Percentiles rank a stretch among this genome's conserved stretches.
Conservation (phyloP, 2,888 invertebrate genomes). For the Amblyjoppa proteus region DNA sequence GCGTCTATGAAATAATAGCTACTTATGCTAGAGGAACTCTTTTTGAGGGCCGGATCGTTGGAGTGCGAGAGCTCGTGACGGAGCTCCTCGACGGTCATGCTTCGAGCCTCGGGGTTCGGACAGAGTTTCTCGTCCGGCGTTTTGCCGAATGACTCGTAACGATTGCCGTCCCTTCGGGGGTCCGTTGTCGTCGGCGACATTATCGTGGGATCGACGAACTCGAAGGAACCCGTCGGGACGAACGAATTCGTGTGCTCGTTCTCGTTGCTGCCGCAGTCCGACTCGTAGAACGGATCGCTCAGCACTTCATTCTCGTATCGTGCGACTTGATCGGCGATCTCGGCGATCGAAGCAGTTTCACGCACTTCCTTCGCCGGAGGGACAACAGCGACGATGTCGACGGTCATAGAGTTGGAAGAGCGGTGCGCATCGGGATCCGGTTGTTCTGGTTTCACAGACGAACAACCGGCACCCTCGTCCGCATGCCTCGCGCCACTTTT, state of each 20-base stretch:
- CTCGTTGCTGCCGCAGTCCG: conserved; percentile 75
- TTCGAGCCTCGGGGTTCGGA: conserved; percentile 60
- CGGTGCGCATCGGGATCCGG: background rate
- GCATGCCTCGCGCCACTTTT: conserved; percentile 52
- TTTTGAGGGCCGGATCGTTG: conserved; percentile 68
- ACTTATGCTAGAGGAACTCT: conserved; percentile 81
- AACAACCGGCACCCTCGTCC: conserved; percentile 44
- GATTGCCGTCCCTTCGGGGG: conserved; percentile 50
- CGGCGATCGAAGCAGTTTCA: conserved; percentile 52
- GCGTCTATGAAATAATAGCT: conserved; percentile 92
- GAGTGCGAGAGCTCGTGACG: conserved; percentile 67
- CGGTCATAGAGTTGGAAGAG: background rate
- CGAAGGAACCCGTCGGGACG: conserved; percentile 77
- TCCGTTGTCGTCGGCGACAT: conserved; percentile 54
- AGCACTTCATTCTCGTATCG: conserved; percentile 80
- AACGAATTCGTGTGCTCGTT: conserved; percentile 73
- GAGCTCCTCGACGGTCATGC: conserved; percentile 66
- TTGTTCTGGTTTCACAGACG: conserved; percentile 33
- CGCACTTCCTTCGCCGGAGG: background rate
- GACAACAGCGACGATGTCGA: conserved; percentile 9
- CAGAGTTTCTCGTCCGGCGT: conserved; percentile 52
- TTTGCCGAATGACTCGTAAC: conserved; percentile 60
- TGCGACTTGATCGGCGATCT: conserved; percentile 76
- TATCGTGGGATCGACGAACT: conserved; percentile 75
- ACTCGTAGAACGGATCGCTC: conserved; percentile 81